Evolutionary conservation across 2,113 vertebrate species (phyloP), one percentile per base, ranked within the genome.

Genomic region (Cebus imitator): DNA sequence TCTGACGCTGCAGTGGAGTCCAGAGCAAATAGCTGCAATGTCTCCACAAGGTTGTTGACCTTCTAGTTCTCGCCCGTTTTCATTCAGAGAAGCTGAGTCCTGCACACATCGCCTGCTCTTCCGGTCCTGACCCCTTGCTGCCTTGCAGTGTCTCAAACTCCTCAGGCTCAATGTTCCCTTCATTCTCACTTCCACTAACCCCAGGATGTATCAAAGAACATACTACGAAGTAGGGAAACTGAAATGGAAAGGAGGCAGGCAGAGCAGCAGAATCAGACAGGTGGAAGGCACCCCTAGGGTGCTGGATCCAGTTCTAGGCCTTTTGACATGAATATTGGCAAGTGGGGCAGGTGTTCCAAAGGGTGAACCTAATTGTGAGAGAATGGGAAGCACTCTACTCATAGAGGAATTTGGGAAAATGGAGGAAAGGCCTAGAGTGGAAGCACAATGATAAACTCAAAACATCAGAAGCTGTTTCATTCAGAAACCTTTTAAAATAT

Each of bases 351-450:
- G 78, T 14, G 43, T 10, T 78, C 1, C 13, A 16, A 16, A 73
- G 30, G n/a, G 9, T 6, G 30, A 61, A n/a, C 17, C 4, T 6
- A 23, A 37, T 0, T 5, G 17, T 0, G 8, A 18, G 16, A 23
- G 5, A 14, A 40, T 0, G 3, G 3, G 23, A 79, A 66, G 32
- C 20, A 45, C n/a, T 66, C 5, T 9, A 3, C 0, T 0, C 58
- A 80, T 9, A 76, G 40, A 48, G 18, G 35, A 8, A 23, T 43
- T 10, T n/a, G 11, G 40, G 8, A 35, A 37, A 45, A 10, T 0
- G 32, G 0, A 73, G 37, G 43, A 37, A 64, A 35, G 61, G 20
- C 20, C 57, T 35, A 30, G 57, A 21, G 10, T 6, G 11, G 6
- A 21, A 40, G 68, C 57, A 66, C 17, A 3, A 14, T 3, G 5